phyloP scores from a whole-genome alignment of 2,797 vertebrate genomes.

The Clarias laeviceps region DNA sequence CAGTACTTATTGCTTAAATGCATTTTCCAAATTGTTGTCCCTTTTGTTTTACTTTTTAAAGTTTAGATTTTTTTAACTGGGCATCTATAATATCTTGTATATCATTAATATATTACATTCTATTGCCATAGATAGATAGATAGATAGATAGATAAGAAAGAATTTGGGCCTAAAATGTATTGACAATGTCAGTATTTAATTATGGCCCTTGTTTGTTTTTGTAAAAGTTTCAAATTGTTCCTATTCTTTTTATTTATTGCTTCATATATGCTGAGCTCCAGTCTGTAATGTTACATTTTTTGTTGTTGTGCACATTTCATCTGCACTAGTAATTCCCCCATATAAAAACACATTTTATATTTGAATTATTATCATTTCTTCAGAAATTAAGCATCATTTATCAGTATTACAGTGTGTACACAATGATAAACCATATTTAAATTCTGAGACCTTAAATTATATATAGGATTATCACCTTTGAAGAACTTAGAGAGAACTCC shows the following conservation, averaged over 20 bases:
- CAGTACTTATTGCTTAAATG: background rate
- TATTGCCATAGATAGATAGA: background rate
- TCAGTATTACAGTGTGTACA: background rate
- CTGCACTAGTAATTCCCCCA: background rate
- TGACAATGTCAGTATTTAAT: background rate
- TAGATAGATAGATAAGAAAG: background rate
- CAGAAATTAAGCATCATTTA: background rate
- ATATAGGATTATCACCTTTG: background rate
- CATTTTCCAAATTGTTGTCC: background rate
- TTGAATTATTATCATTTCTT: background rate
- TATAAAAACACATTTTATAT: background rate
- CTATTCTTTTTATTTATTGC: background rate
- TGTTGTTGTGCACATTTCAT: background rate
- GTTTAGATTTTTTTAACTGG: background rate
- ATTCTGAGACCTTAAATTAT: background rate
- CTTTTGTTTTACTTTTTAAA: background rate
- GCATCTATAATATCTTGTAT: background rate
- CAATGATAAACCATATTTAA: background rate
- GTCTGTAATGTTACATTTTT: background rate
- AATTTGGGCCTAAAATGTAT: background rate
- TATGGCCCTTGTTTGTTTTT: background rate
- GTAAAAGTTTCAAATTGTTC: background rate
- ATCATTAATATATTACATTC: background rate
- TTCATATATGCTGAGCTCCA: background rate
- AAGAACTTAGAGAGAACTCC: no score